Evolutionary conservation across 2,113 vertebrate species (phyloP).

Genomic region (Zosterops pallidus): DNA sequence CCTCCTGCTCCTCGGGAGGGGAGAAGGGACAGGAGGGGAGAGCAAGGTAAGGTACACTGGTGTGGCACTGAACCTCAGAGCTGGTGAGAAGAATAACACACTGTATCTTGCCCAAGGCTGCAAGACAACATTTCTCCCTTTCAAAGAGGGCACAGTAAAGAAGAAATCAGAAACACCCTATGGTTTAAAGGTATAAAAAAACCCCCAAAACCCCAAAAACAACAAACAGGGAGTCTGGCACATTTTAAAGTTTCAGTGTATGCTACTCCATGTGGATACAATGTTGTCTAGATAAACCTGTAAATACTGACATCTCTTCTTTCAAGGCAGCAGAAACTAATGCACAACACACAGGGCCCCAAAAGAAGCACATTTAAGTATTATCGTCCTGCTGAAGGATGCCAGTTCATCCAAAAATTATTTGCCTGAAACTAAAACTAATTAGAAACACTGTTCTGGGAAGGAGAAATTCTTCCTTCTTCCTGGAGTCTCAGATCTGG

Average conservation of each 20-base stretch:
- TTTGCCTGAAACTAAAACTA: constrained; percentile 26
- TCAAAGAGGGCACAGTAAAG: background rate
- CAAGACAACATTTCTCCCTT: background rate
- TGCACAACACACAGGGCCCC: rapidly evolving
- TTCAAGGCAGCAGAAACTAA: background rate
- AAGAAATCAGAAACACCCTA: background rate
- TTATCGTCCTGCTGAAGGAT: background rate
- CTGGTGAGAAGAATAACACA: background rate
- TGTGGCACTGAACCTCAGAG: background rate
- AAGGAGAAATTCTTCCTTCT: constrained; percentile 27
- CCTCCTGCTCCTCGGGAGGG: background rate
- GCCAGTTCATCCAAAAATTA: background rate
- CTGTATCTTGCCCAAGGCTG: background rate
- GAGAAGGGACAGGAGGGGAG: background rate
- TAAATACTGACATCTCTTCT: background rate
- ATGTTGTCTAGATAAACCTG: background rate
- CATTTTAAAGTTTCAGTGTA: background rate
- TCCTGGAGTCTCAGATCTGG: constrained; percentile 12
- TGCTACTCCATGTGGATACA: background rate
- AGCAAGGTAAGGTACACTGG: background rate
- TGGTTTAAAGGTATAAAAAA: background rate
- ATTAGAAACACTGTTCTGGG: background rate
- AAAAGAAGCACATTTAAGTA: background rate
- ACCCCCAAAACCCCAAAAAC: background rate
- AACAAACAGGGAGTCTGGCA: background rate